Percentiles rank a stretch among this genome's conserved stretches.
These are phyloP conservation scores for Montipora foliosa DNA, from an alignment of 64 coral and sea anemone species.

Conservation along the genomic window DNA sequence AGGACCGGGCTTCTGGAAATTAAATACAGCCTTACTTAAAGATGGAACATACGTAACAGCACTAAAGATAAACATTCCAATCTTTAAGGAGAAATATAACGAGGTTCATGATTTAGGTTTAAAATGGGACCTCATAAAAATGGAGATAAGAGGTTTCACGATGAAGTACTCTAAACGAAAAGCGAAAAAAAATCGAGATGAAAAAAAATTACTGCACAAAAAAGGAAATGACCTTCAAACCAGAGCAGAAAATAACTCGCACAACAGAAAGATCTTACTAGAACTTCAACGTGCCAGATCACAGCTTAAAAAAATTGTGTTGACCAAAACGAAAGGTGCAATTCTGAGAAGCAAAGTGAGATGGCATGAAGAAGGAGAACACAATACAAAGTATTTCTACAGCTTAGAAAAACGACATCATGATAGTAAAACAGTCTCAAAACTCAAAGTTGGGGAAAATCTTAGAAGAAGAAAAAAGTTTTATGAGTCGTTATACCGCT, in stretches of 20 bases:
- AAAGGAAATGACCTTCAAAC: background rate
- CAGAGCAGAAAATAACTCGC: background rate
- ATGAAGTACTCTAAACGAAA: background rate
- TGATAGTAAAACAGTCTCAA: no score
- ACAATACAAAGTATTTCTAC: no score
- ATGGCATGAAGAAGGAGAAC: no score
- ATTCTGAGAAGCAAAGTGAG: no score
- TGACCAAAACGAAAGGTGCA: no score
- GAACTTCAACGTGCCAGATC: background rate
- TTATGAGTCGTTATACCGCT: no score
- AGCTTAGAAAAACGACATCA: no score
- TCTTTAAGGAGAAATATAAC: background rate
- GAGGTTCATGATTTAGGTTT: background rate
- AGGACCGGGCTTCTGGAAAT: slow-evolving; percentile 51
- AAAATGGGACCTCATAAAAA: slow-evolving; percentile 26
- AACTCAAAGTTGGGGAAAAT: no score
- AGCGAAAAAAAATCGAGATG: background rate
- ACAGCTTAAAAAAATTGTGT: no score
- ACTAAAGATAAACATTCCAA: background rate
- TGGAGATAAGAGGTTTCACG: background rate
- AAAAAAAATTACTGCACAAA: background rate
- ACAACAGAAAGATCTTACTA: background rate
- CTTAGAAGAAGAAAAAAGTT: no score
- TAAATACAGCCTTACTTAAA: slow-evolving; percentile 13
- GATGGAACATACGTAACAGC: background rate